Evolutionary conservation across 1,140 invertebrate genomes (phyloP).

Genomic region (Pogonomyrmex californicus): DNA sequence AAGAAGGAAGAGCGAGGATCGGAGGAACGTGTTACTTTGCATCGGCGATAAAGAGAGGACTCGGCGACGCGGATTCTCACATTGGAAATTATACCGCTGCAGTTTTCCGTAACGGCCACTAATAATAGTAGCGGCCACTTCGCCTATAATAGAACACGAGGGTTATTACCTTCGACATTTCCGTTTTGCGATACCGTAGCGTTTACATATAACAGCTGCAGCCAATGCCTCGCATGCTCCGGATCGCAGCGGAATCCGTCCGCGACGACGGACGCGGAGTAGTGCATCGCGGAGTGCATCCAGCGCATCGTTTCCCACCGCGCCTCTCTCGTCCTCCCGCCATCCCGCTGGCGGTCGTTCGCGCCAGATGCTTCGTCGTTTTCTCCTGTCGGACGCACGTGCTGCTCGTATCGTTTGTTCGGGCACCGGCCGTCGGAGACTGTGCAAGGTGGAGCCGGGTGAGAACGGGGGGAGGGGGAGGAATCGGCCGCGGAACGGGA

Average conservation of each 20-base stretch:
- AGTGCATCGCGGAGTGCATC: slow-evolving; percentile 61
- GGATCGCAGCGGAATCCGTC: slow-evolving; percentile 55
- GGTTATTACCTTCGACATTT: slow-evolving; percentile 56
- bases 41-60: neutral
- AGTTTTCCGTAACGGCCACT: neutral
- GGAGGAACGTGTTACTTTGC: neutral
- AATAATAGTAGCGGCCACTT: slow-evolving; percentile 25
- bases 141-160: slow-evolving; percentile 14
- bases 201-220: slow-evolving; percentile 60
- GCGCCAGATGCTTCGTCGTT: slow-evolving; percentile 75
- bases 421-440: slow-evolving; percentile 44
- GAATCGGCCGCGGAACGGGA: slow-evolving; percentile 53
- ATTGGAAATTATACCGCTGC: neutral
- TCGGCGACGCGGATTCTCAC: neutral
- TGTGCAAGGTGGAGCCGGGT: neutral
- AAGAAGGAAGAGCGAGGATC: neutral
- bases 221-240: slow-evolving; percentile 53
- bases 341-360: slow-evolving; percentile 69
- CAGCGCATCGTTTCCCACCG: slow-evolving; percentile 56
- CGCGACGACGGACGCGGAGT: slow-evolving; percentile 46
- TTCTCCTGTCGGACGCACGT: slow-evolving; percentile 77
- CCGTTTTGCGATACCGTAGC: slow-evolving; percentile 51
- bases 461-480: slow-evolving; percentile 42
- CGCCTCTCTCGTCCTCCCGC: neutral
- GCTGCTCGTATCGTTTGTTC: slow-evolving; percentile 66